Evolutionary conservation across 2,113 vertebrate species (phyloP), one percentile per base, ranked within the genome.

Genomic region (Paradoxurus hermaphroditus): DNA sequence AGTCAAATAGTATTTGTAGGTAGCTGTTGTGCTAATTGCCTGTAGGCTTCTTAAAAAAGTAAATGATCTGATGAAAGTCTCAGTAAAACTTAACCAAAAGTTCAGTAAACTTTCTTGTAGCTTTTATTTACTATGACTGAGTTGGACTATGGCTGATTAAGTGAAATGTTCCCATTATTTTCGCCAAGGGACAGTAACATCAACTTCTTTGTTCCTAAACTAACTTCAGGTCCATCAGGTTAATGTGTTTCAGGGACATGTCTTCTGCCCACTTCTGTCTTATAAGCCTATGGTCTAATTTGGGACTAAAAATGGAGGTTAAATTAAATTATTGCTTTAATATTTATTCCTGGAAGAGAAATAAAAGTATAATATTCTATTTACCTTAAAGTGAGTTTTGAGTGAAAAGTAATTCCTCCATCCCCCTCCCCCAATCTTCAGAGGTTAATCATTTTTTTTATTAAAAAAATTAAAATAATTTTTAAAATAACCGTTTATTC

Each of bases 11-110:
- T 95, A 83, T 82, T 83, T 94, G 14, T 77, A 82, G 18, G 34
- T 62, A 84, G 51, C 23, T 94, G n/a, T 46, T 81, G 31, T 15
- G 39, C 36, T 81, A 81, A 56, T 23, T 79, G 39, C 13, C 62
- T 59, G 23, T 67, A 46, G 39, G 82, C n/a, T 21, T 67, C 49
- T 92, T 86, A n/a, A n/a, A 81, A 90, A 95, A 84, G 65, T 62
- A 86, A 92, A 87, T 72, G 67, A 84, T 84, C 31, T 84, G n/a
- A 59, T 96, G 67, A 23, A 97, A 67, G 12, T 85, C 85, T 90
- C 90, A 34, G 27, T 62, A 86, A 73, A 85, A 84, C 29, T 94
- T 78, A 88, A 10, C 41, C 21, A 46, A 92, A 86, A 88, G 27
- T 81, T 75, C 39, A 12, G 41, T 90, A 46, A 77, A 27, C 81